Evolutionary conservation across 2,113 vertebrate genomes (phyloP).

Genomic region (Nycticryphes semicollaris): DNA sequence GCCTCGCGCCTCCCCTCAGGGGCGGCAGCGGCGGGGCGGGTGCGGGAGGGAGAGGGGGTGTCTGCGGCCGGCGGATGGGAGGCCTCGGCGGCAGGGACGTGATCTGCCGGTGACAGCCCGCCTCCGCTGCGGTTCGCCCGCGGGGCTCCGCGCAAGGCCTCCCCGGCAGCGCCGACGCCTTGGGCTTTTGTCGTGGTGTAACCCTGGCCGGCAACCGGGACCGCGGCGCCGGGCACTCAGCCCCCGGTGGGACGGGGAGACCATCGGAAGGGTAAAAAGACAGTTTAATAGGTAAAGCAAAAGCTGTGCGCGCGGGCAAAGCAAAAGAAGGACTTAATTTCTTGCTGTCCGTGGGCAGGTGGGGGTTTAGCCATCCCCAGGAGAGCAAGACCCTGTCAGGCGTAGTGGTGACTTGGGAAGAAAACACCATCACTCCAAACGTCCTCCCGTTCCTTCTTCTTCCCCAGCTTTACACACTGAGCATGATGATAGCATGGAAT

Average conservation of each 20-base stretch:
- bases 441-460: not conserved
- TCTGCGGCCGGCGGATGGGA: no score
- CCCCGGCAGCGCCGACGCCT: not conserved
- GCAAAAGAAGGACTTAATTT: not conserved
- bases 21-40: not conserved
- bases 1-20: not conserved
- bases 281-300: not conserved
- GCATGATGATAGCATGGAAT: not conserved
- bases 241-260: not conserved
- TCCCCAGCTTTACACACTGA: not conserved
- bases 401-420: not conserved
- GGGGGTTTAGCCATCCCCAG: not conserved
- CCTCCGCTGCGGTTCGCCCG: no score
- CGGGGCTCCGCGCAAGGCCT: not conserved
- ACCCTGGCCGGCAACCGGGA: not conserved
- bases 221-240: not conserved
- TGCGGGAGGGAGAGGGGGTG: not conserved
- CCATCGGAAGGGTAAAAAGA: not conserved
- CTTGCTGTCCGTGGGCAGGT: not conserved
- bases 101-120: not conserved
- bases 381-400: not conserved
- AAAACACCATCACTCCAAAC: not conserved
- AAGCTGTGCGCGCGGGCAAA: not conserved
- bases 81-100: not conserved
- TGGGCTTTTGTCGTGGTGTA: not conserved